Evolutionary conservation across 2,888 invertebrate genomes (phyloP), one percentile per base, ranked within the genome.

Genomic region (Cetonia aurata): DNA sequence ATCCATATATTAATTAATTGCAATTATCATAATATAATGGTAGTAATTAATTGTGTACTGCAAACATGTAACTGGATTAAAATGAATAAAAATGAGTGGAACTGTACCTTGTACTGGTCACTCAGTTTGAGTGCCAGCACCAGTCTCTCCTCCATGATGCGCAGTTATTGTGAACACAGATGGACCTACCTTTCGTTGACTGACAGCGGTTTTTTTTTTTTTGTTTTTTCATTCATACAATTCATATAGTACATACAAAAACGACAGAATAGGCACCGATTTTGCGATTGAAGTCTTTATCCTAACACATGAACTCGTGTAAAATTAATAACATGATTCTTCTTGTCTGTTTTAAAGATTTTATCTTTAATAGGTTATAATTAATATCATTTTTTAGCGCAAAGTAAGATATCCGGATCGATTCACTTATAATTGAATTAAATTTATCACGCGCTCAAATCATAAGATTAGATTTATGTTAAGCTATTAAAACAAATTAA

Each of bases 51-150:
- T 46, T 41, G 41, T 66, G 70, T 76, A 73, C 75, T 76, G 77
- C 77, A 77, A 75, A 76, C 75, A 75, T 76, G 75, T 75, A 75
- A 67, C 67, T 33, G 70, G 53, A 62, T 73, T 52, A 69, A 72
- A 67, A 74, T 52, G 69, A 74, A 75, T 75, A 77, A 80, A 52
- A 70, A 70, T 56, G n/a, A 80, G 73, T 78, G 76, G 75, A 85
- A 91, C 91, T 88, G 89, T 92, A 92, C 92, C 91, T 92, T 90
- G 91, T 90, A 91, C 91, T 89, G 89, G 89, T 89, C 91, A 87
- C 91, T 91, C 91, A 82, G 88, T 90, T 92, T 91, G 92, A 92
- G 90, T 86, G 91, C 89, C 88, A 90, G 89, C 92, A 89, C 91
- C 87, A 82, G 90, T 89, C 88, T 60, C 60, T 90, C 86, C 85